These are phyloP conservation scores for Trinorchestia longiramus DNA, from an alignment of 1,140 invertebrate genomes.

Conservation along the genomic window DNA sequence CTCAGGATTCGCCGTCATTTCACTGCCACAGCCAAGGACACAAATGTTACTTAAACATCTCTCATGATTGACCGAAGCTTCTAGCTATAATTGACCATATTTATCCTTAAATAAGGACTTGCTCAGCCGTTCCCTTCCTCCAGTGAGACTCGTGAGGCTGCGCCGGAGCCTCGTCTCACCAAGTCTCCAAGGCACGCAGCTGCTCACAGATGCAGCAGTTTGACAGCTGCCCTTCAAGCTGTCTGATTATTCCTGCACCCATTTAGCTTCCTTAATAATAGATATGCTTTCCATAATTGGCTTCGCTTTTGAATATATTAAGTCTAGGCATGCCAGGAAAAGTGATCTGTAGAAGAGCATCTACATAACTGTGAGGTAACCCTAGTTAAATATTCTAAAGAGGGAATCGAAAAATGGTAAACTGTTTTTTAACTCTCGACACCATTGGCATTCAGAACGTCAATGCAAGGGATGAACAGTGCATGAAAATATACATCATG, in stretches of 20 bases:
- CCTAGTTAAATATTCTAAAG: neutral
- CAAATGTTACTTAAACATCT: no score
- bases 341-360: neutral
- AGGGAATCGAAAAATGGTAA: no score
- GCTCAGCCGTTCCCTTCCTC: no score
- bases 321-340: neutral
- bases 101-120: no score
- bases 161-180: neutral
- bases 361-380: neutral
- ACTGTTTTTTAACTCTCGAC: no score
- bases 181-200: neutral
- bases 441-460: no score
- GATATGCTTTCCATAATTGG: neutral
- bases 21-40: no score
- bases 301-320: neutral
- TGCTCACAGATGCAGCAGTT: conserved; percentile 9
- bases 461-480: no score
- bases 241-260: conserved; percentile 39
- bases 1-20: no score
- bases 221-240: conserved; percentile 14
- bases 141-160: neutral
- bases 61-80: no score
- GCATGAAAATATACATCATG: no score
- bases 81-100: no score
- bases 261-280: conserved; percentile 18